Percentiles rank a stretch among this genome's conserved stretches.
Evolutionary conservation across 2,888 invertebrate species (phyloP).

Genomic region (Sminthurides aquaticus): DNA sequence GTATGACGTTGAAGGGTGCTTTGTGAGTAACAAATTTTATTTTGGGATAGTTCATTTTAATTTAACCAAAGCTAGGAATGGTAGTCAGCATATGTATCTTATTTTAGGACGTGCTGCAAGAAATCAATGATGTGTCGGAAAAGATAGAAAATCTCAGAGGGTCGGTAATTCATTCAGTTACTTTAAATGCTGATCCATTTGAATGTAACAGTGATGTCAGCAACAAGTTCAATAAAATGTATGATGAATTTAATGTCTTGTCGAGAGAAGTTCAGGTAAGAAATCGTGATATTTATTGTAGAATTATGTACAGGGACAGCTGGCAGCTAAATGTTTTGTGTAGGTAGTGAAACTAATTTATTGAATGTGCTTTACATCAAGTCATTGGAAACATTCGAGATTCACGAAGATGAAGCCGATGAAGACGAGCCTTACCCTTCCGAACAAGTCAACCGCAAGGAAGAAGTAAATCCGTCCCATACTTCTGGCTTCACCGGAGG

Average conservation of each 20-base stretch:
- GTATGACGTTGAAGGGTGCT: constrained; percentile 15
- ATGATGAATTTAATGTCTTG: constrained; percentile 17
- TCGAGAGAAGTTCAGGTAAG: constrained; percentile 19
- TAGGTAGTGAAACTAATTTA: too few relatives aligned
- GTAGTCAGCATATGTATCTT: not conserved
- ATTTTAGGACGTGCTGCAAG: constrained; percentile 40
- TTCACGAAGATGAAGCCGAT: constrained; percentile 15
- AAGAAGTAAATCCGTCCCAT: not conserved
- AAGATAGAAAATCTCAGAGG: constrained; percentile 42
- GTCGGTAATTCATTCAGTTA: constrained; percentile 41
- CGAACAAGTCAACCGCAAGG: not conserved
- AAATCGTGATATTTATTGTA: too few relatives aligned
- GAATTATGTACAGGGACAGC: not conserved
- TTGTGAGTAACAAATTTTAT: constrained; percentile 11
- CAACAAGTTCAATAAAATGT: constrained; percentile 33
- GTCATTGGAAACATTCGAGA: constrained; percentile 20
- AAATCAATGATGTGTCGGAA: constrained; percentile 40
- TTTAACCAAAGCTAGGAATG: too few relatives aligned
- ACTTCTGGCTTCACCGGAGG: constrained; percentile 20
- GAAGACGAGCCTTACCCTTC: not conserved
- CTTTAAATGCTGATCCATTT: constrained; percentile 40
- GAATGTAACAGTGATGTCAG: constrained; percentile 37
- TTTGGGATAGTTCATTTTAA: too few relatives aligned
- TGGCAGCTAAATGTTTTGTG: not conserved
- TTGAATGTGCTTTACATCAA: not conserved